Evolutionary conservation across 2,113 vertebrate species (phyloP).

Genomic region (Xiphophorus maculatus): DNA sequence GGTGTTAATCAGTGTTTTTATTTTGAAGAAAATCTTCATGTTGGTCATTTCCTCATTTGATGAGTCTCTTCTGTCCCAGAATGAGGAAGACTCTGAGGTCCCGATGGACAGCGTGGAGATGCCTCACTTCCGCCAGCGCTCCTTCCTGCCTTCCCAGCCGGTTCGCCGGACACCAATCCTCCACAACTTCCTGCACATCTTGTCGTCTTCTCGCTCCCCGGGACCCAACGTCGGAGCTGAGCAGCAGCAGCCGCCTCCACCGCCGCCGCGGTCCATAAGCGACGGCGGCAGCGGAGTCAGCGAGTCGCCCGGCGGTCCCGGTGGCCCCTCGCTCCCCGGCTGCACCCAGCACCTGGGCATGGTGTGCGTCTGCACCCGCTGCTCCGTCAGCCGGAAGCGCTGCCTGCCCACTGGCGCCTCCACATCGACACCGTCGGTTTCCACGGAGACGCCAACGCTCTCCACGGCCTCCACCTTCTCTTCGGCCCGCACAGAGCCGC

Average conservation of each 20-base stretch:
- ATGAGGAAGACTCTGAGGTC: conserved; percentile 94
- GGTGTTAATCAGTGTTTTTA: too few species aligned
- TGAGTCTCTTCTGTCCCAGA: conserved; percentile 72
- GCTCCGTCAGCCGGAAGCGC: conserved; percentile 85
- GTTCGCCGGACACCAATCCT: conserved; percentile 97
- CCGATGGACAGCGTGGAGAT: conserved; percentile 96
- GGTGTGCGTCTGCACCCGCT: conserved; percentile 94
- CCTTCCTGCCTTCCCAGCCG: conserved; percentile 93
- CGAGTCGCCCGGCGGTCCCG: conserved; percentile 85
- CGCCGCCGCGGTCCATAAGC: conserved; percentile 77
- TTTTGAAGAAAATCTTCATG: too few species aligned
- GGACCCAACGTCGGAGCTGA: conserved; percentile 87
- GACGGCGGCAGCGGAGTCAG: conserved; percentile 82
- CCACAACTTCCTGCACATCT: conserved; percentile 99
- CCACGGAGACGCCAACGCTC: conserved; percentile 81
- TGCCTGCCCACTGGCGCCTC: conserved; percentile 78
- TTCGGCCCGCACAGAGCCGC: conserved; percentile 91
- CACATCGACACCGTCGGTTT: conserved; percentile 72
- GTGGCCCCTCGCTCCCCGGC: conserved; percentile 84
- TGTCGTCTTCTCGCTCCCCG: conserved; percentile 93
- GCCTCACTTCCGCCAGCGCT: conserved; percentile 94
- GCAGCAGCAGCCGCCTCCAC: conserved; percentile 81
- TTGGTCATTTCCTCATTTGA: background rate
- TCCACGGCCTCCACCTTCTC: conserved; percentile 88
- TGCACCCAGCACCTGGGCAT: conserved; percentile 97